Evolutionary conservation across 1,140 invertebrate species (phyloP), one percentile per base, ranked within the genome.

Genomic region (Brachionus rotundiformis): DNA sequence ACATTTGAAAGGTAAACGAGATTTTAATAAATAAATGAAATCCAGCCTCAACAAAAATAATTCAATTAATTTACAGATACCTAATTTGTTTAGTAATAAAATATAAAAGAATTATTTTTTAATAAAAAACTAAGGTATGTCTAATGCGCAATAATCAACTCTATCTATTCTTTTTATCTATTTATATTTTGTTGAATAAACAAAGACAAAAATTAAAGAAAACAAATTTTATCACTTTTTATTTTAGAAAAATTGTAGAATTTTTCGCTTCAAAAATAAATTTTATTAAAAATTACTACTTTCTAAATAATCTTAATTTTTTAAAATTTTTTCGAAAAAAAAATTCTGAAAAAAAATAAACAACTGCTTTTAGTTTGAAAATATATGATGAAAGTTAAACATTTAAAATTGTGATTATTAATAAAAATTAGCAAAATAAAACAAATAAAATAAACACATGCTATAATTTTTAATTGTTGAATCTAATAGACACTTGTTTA

Each of bases 361-460:
- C 47, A 54, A 54, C 19, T 54, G 47, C 47, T 54, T 54, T 23
- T 23, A 16, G 7, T 54, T 16, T 54, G 47, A 54, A 54, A 54
- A 19, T 54, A 19, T 54, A 19, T 54, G 47, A 5, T 54, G 6
- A 54, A 54, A 54, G 19, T 54, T 54, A 54, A 54, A 54, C 47
- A 54, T 54, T 54, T 54, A 54, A 54, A n/a, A 54, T 19, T 54
- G 16, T 54, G 47, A 54, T 54, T 54, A 54, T 54, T 54, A 54
- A 54, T 54, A 54, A 54, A 54, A 54, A 54, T 54, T 54, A 54
- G 47, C 47, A 54, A 54, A 54, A 54, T 54, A 25, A 54, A 54
- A 54, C 47, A 19, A 54, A 54, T 19, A 54, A 54, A 54, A 54
- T 54, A 6, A 54, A 54, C 47, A 54, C 47, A 54, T 54, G 47